Evolutionary conservation across 2,888 invertebrate species (phyloP).

Genomic region (Amphipyra berbera): DNA sequence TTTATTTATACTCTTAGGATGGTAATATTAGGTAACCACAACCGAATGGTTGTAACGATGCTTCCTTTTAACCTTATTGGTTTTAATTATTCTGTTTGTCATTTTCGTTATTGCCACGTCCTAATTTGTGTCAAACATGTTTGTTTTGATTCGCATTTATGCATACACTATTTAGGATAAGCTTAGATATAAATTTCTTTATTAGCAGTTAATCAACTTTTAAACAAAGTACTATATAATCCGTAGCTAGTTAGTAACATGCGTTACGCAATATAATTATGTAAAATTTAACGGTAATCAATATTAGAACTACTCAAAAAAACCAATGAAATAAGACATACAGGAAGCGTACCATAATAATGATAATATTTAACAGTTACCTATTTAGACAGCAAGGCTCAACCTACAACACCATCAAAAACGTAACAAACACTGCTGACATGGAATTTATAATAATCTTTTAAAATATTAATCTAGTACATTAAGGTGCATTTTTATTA

Average conservation of each 20-base stretch:
- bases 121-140: slow-evolving; percentile 70
- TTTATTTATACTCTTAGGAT: slow-evolving; percentile 80
- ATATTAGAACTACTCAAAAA: slow-evolving; percentile 62
- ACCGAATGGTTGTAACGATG: slow-evolving; percentile 76
- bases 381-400: slow-evolving; percentile 59
- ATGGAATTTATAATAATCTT: slow-evolving; percentile 73
- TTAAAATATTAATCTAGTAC: slow-evolving; percentile 80
- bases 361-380: slow-evolving; percentile 70
- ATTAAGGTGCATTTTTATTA: slow-evolving; percentile 87
- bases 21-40: slow-evolving; percentile 72
- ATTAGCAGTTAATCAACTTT: slow-evolving; percentile 84
- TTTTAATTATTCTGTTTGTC: slow-evolving; percentile 82
- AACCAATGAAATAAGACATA: slow-evolving; percentile 56
- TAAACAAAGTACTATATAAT: slow-evolving; percentile 83
- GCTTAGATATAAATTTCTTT: slow-evolving; percentile 78
- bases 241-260: slow-evolving; percentile 81
- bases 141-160: slow-evolving; percentile 82
- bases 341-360: slow-evolving; percentile 55
- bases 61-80: slow-evolving; percentile 84
- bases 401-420: slow-evolving; percentile 49
- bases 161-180: slow-evolving; percentile 81
- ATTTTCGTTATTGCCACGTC: slow-evolving; percentile 81
- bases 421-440: slow-evolving; percentile 58
- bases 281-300: slow-evolving; percentile 72
- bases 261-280: slow-evolving; percentile 76